Evolutionary conservation across 1,140 invertebrate genomes (phyloP).

Genomic region (Polypedilum vanderplanki): DNA sequence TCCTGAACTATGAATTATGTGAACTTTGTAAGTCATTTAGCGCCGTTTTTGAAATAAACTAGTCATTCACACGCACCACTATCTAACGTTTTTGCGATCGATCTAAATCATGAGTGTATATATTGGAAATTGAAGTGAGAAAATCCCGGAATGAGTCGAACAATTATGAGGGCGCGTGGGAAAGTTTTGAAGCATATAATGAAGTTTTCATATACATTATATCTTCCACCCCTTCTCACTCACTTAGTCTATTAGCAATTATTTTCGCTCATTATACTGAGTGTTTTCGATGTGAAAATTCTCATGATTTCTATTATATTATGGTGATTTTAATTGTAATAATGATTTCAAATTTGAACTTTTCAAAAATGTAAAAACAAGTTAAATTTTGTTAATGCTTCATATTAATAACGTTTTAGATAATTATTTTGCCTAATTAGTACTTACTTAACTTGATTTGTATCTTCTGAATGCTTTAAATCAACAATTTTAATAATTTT

Average conservation of each 20-base stretch:
- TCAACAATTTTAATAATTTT: too few relatives aligned
- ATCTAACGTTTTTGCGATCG: not conserved
- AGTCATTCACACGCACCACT: not conserved
- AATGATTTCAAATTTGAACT: too few relatives aligned
- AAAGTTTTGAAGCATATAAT: not conserved
- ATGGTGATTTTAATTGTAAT: too few relatives aligned
- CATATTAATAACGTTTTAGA: too few relatives aligned
- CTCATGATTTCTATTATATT: not conserved
- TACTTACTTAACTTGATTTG: too few relatives aligned
- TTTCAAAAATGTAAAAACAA: too few relatives aligned
- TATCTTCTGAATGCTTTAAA: too few relatives aligned
- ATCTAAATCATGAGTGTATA: not conserved
- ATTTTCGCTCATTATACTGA: constrained; percentile 4
- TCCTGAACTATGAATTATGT: not conserved
- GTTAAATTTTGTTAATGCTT: too few relatives aligned
- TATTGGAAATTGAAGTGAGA: not conserved
- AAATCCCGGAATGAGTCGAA: not conserved
- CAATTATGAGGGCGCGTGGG: constrained; percentile 21
- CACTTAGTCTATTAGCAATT: not conserved
- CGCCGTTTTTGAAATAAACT: not conserved
- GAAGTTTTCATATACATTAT: not conserved
- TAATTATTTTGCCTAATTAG: too few relatives aligned
- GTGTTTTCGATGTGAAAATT: constrained; percentile 5
- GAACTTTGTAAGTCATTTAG: not conserved
- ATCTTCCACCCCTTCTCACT: not conserved